phyloP scores from a whole-genome alignment of 2,113 vertebrate genomes.

The Cacatua alba region DNA sequence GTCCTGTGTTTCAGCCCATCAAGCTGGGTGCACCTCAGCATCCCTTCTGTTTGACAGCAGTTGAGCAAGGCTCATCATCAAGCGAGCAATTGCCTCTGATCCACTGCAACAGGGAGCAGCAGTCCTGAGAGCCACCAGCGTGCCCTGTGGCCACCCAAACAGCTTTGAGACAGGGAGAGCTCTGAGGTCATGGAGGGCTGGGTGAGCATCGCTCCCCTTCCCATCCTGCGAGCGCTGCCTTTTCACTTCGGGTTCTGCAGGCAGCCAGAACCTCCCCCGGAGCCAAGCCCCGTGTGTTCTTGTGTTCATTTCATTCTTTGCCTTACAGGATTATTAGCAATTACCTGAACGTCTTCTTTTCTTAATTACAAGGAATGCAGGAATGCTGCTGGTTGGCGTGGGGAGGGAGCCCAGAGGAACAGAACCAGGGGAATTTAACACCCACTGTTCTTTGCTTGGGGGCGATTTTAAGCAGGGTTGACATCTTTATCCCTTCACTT shows the following conservation, averaged over 20 bases:
- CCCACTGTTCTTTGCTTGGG: slow-evolving; percentile 22
- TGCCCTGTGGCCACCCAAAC: not conserved
- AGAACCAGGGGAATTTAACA: not conserved
- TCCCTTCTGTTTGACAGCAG: not conserved
- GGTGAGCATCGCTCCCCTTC: not conserved
- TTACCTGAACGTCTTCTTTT: not conserved
- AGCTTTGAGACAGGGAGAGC: not conserved
- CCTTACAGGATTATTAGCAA: not conserved
- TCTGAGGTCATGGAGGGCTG: not conserved
- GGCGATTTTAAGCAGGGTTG: slow-evolving; percentile 45
- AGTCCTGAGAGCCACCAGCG: not conserved
- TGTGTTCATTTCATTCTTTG: not conserved
- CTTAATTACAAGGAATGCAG: not conserved
- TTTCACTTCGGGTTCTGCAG: not conserved
- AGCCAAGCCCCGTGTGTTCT: not conserved
- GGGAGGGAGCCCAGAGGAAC: not conserved
- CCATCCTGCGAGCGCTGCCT: not conserved
- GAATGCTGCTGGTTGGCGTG: not conserved
- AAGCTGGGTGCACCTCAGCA: not conserved
- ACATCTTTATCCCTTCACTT: not conserved
- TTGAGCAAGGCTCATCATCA: not conserved
- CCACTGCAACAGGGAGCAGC: not conserved
- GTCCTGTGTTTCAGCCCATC: not conserved
- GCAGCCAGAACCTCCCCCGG: not conserved
- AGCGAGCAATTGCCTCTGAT: not conserved